phyloP scores from a whole-genome alignment of 2,797 vertebrate species.

The Acipenser oxyrinchus region DNA sequence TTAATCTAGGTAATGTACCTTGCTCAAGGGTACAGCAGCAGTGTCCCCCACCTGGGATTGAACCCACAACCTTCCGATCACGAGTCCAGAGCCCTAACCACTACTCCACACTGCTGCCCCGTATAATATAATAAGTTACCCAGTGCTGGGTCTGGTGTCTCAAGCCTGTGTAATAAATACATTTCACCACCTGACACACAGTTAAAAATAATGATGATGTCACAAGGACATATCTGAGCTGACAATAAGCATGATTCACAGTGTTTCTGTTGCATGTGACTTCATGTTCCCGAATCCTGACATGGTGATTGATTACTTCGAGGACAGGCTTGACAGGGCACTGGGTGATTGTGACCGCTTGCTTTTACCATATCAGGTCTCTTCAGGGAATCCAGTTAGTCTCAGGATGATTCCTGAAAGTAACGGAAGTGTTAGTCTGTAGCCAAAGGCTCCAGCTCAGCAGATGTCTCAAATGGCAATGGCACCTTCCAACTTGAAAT shows the following conservation, averaged over 20 bases:
- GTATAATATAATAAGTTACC: too few relatives aligned
- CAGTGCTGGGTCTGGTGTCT: too few relatives aligned
- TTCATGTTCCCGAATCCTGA: background rate
- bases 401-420: constrained; percentile 16
- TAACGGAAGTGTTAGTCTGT: constrained; percentile 10
- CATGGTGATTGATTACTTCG: constrained; percentile 3
- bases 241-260: background rate
- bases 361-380: constrained; percentile 15
- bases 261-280: background rate
- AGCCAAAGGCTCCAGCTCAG: constrained; percentile 8
- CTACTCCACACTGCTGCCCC: too few relatives aligned
- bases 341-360: background rate
- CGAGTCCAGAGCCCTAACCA: too few relatives aligned
- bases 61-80: too few relatives aligned
- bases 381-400: constrained; percentile 12
- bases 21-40: too few relatives aligned
- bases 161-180: background rate
- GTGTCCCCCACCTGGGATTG: too few relatives aligned
- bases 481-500: constrained; percentile 1
- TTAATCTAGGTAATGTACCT: too few relatives aligned
- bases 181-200: background rate
- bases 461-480: constrained; percentile 19
- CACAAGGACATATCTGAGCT: background rate
- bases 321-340: background rate
- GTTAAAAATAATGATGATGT: constrained; percentile 8